phyloP scores from a whole-genome alignment of 2,797 vertebrate species.

The Gastrophryne carolinensis region DNA sequence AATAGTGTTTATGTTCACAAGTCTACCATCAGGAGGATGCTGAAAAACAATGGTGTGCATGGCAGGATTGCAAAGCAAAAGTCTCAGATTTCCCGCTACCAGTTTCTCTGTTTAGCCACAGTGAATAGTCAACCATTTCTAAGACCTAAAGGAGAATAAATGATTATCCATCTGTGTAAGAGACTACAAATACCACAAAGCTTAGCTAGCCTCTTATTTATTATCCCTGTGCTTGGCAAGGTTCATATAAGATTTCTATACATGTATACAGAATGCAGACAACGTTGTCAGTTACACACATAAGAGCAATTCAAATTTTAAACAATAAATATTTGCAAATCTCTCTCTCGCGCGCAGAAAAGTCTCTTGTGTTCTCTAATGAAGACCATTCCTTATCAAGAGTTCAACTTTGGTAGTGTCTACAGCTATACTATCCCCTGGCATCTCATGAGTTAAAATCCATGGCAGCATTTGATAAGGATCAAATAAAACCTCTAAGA shows the following conservation, averaged over 20 bases:
- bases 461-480: background rate
- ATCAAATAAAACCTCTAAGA: background rate
- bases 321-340: constrained; percentile 9
- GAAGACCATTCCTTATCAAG: background rate
- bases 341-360: background rate
- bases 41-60: too few species aligned
- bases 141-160: too few species aligned
- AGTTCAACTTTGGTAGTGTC: background rate
- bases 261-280: constrained; percentile 35
- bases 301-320: background rate
- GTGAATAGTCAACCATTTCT: too few species aligned
- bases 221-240: background rate
- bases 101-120: too few species aligned
- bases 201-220: background rate
- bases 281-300: background rate
- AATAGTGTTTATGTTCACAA: too few species aligned
- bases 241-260: constrained; percentile 39
- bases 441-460: background rate
- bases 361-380: background rate
- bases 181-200: constrained; percentile 1
- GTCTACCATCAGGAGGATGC: too few species aligned
- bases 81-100: too few species aligned
- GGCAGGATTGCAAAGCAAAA: too few species aligned
- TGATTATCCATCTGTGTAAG: too few species aligned
- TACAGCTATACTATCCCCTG: background rate